Evolutionary conservation across 2,888 invertebrate species (phyloP), one percentile per base, ranked within the genome.

Genomic region (Beris chalybata): DNA sequence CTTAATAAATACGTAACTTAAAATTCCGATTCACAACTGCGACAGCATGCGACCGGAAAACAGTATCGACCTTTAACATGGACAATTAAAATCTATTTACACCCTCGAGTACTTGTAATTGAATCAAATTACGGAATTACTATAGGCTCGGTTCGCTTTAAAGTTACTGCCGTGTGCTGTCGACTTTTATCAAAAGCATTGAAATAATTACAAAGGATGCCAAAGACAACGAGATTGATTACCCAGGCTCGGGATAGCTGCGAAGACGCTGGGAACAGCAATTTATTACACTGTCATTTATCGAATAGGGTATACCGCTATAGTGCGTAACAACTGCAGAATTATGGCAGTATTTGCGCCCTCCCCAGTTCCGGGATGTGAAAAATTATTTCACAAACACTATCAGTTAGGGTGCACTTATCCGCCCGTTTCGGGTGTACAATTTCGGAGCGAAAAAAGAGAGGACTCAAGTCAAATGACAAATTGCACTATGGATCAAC

Each of bases 121-220:
- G 61, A 61, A 61, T 61, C 61, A 50, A 61, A 61, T 61, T 61
- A 61, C 61, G n/a, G 32, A 22, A n/a, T n/a, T n/a, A 58, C 55
- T 52, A 13, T 5, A 38, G 5, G 38, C 9, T 38, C 38, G 38
- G 38, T 38, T 38, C 38, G 38, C 9, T 38, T 38, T 38, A 38
- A 38, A 9, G 38, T 38, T 38, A 5, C 7, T 5, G 9, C 38
- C 38, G 38, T 38, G 38, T 38, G 9, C 9, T 38, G 38, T 5
- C 38, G 5, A 9, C 30, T 30, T 53, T 53, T 50, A 52, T 61
- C 52, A 50, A 52, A 61, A 50, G 31, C 30, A 38, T 50, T 61
- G 50, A 22, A 22, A 61, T 61, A 61, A 61, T 61, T 61, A 50
- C 61, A 61, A 9, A 38, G 61, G 50, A 61, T 61, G 50, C 52